phyloP scores from a whole-genome alignment of 2,797 vertebrate genomes.

The Tenualosa ilisha region DNA sequence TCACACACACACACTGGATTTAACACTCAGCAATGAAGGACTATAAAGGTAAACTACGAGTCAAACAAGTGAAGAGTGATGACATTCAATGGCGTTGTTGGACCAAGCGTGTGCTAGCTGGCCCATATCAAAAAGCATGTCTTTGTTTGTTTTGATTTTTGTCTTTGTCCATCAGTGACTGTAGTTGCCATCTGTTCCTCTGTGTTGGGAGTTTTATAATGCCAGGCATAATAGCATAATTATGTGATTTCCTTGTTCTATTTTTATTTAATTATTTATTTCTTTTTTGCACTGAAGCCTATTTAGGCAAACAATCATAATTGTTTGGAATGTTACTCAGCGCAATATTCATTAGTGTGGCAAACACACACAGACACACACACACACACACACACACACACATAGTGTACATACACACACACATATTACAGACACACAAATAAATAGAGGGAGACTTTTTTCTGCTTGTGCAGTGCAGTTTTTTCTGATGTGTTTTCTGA shows the following conservation, averaged over 20 bases:
- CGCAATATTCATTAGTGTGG: background rate
- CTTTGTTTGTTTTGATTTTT: background rate
- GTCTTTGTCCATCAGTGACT: background rate
- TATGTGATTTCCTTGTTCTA: background rate
- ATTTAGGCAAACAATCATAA: background rate
- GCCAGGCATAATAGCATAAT: background rate
- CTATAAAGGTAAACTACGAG: too few species aligned
- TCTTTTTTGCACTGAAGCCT: background rate
- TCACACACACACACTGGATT: background rate
- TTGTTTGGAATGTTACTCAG: background rate
- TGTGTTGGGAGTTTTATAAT: background rate
- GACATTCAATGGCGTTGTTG: too few species aligned
- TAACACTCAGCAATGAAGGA: too few species aligned
- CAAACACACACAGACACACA: background rate
- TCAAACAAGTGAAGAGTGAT: too few species aligned
- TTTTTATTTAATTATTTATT: background rate
- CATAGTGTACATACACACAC: background rate
- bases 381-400: background rate
- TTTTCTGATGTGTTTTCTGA: background rate
- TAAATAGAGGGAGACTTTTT: background rate
- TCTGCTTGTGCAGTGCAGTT: background rate
- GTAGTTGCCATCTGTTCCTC: background rate
- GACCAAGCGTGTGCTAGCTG: too few species aligned
- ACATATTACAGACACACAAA: background rate
- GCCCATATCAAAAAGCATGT: too few species aligned